phyloP scores from a whole-genome alignment of 2,113 vertebrate genomes.

The Cisticola juncidis region DNA sequence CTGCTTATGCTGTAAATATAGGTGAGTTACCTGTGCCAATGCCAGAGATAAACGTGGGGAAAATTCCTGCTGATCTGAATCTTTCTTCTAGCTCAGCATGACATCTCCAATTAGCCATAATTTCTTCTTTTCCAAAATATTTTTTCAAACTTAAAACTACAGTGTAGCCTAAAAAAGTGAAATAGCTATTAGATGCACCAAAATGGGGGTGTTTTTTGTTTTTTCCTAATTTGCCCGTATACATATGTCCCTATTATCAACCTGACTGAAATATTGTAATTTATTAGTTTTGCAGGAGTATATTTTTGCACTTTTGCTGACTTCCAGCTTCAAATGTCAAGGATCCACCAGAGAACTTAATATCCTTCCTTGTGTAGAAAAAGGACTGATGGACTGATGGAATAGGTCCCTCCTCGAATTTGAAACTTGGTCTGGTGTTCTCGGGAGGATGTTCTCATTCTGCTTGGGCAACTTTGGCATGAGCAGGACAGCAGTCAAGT shows the following conservation, averaged over 20 bases:
- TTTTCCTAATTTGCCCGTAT: not conserved
- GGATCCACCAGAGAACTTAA: not conserved
- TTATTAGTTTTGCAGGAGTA: not conserved
- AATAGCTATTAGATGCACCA: not conserved
- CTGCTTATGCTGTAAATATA: not conserved
- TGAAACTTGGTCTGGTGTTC: not conserved
- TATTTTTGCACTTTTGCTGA: not conserved
- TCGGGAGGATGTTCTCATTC: not conserved
- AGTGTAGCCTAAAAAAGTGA: not conserved
- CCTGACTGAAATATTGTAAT: not conserved
- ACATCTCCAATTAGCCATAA: not conserved
- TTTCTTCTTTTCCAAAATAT: not conserved
- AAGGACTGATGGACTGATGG: not conserved
- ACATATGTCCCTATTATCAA: rapidly evolving
- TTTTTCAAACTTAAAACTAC: not conserved
- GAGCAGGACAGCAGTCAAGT: not conserved
- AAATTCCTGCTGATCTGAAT: not conserved
- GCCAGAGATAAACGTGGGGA: not conserved
- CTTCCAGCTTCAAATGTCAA: not conserved
- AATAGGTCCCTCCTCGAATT: not conserved
- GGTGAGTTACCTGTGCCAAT: not conserved
- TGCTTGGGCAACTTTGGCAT: not conserved
- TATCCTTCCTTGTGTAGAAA: not conserved
- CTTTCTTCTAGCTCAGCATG: not conserved
- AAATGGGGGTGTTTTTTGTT: not conserved